Percentiles rank a stretch among this genome's conserved stretches.
Evolutionary conservation across 2,113 vertebrate genomes (phyloP).

Genomic region (Podarcis muralis): DNA sequence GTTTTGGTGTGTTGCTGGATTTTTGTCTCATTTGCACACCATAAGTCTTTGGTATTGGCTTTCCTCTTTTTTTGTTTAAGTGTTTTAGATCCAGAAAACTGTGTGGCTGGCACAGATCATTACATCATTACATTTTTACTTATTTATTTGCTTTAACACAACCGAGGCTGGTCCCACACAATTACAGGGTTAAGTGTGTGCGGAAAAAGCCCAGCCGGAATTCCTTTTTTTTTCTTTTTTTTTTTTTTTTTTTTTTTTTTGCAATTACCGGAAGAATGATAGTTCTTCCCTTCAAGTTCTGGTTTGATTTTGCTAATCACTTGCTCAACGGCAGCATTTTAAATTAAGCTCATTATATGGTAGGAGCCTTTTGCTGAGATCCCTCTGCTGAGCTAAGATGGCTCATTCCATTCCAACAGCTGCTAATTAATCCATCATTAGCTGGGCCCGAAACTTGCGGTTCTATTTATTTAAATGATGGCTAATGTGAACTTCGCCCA

Average conservation of each 20-base stretch:
- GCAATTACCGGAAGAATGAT: slow-evolving; percentile 41
- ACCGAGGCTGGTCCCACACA: neutral
- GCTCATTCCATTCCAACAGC: slow-evolving; percentile 51
- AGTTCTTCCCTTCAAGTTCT: slow-evolving; percentile 30
- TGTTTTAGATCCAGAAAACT: too few relatives aligned
- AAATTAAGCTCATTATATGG: slow-evolving; percentile 67
- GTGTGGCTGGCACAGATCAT: too few relatives aligned
- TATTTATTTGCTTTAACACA: too few relatives aligned
- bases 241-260: neutral
- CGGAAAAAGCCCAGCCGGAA: neutral
- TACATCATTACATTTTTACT: too few relatives aligned
- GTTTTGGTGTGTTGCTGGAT: too few relatives aligned
- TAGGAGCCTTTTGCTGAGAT: slow-evolving; percentile 58
- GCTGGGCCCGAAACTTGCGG: slow-evolving; percentile 47
- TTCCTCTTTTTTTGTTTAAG: too few relatives aligned
- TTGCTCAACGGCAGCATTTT: slow-evolving; percentile 58
- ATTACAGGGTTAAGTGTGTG: neutral
- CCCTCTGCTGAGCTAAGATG: slow-evolving; percentile 60
- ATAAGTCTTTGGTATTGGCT: too few relatives aligned
- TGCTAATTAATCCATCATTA: slow-evolving; percentile 70
- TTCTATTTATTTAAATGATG: slow-evolving; percentile 60
- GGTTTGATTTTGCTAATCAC: slow-evolving; percentile 60
- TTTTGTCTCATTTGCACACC: too few relatives aligned
- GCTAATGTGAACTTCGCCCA: slow-evolving; percentile 50
- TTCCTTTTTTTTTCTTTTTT: neutral